Percentiles rank a stretch among this genome's conserved stretches.
These are phyloP conservation scores for Ganaspis sp. DNA, from an alignment of 1,140 invertebrate genomes.

Conservation along the genomic window DNA sequence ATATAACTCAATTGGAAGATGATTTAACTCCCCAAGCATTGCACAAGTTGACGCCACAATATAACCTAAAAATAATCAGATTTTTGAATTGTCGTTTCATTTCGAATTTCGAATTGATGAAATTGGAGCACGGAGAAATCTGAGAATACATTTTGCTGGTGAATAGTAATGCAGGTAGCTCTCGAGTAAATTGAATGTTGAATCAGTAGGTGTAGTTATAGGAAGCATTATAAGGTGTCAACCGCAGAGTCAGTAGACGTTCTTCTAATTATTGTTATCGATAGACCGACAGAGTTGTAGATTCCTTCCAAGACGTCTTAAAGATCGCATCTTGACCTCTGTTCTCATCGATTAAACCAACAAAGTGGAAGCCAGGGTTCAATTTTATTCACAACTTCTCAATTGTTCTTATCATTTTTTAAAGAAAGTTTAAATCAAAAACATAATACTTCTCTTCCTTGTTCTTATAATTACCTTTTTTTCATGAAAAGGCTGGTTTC, in stretches of 20 bases:
- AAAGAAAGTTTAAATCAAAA: no score
- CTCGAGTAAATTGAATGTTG: slow-evolving; percentile 74
- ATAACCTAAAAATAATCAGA: no score
- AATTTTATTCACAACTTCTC: slow-evolving; percentile 7
- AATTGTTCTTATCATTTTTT: no score
- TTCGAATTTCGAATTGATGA: slow-evolving; percentile 38
- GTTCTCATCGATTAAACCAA: slow-evolving; percentile 24
- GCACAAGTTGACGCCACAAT: no score
- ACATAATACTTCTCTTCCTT: no score
- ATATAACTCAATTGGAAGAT: no score
- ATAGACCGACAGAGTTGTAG: slow-evolving; percentile 19
- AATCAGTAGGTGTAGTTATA: slow-evolving; percentile 45
- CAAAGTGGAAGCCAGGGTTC: not conserved
- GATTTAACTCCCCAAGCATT: no score
- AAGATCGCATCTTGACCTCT: slow-evolving; percentile 32
- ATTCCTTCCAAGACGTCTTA: slow-evolving; percentile 14
- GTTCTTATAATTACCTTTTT: no score
- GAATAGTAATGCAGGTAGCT: slow-evolving; percentile 42
- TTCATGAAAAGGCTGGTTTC: no score
- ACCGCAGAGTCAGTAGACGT: slow-evolving; percentile 57
- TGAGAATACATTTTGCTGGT: not conserved
- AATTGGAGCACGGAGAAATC: not conserved
- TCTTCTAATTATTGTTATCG: slow-evolving; percentile 55
- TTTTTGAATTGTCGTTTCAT: no score
- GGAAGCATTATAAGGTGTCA: slow-evolving; percentile 68